Evolutionary conservation across 2,888 invertebrate genomes (phyloP).

Genomic region (Phyto melanocephala): DNA sequence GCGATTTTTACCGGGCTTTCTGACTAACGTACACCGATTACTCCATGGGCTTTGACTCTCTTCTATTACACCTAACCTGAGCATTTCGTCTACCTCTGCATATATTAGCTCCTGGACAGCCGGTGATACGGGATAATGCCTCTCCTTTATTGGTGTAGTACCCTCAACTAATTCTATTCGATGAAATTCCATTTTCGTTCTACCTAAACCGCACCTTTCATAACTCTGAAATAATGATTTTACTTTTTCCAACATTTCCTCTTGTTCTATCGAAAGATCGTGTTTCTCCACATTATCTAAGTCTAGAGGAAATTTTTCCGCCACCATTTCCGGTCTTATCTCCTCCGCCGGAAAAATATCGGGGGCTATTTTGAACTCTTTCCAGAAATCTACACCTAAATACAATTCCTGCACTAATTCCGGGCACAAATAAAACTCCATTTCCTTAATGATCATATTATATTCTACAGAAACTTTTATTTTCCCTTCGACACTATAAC

Average conservation of each 20-base stretch:
- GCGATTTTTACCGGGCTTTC: no score
- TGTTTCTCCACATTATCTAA: neutral
- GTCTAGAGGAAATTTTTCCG: neutral
- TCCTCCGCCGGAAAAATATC: no score
- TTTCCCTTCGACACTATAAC: conserved; percentile 13
- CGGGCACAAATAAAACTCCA: neutral
- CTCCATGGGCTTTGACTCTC: neutral
- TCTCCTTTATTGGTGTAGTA: no score
- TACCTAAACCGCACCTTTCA: neutral
- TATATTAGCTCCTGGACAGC: no score
- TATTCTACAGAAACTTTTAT: neutral
- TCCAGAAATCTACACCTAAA: neutral
- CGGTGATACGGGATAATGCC: no score
- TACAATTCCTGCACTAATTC: neutral
- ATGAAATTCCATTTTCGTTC: neutral
- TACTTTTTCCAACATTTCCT: neutral
- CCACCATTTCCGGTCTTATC: no score
- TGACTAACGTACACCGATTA: neutral
- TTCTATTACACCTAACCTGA: no score
- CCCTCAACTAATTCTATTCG: no score
- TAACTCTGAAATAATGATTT: neutral
- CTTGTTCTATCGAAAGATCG: neutral
- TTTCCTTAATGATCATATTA: neutral
- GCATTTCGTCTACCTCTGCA: no score
- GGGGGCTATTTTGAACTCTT: neutral